These are phyloP conservation scores for Coendou prehensilis DNA, from an alignment of 2,797 vertebrate genomes.

Conservation along the genomic window DNA sequence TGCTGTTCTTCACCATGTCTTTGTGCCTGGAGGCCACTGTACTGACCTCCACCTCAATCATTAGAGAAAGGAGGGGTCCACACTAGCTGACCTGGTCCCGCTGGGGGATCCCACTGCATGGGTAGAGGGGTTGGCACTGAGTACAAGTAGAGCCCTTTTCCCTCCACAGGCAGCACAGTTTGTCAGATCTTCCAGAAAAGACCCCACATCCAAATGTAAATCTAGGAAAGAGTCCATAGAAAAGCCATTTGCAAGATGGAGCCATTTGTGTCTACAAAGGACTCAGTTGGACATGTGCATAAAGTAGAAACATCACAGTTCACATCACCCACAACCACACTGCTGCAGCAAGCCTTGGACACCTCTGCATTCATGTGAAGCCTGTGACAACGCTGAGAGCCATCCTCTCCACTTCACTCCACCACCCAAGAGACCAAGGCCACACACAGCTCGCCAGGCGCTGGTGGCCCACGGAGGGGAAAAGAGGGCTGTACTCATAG, in stretches of 20 bases:
- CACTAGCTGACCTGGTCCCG: not conserved
- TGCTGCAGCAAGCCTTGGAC: not conserved
- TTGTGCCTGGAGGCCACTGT: not conserved
- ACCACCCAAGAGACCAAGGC: not conserved
- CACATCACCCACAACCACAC: fast-evolving
- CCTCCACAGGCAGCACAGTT: not conserved
- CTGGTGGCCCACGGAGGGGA: not conserved
- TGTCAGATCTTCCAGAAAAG: not conserved
- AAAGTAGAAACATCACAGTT: not conserved
- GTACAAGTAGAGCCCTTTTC: too few relatives aligned
- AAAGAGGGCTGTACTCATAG: fast-evolving
- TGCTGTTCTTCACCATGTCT: not conserved
- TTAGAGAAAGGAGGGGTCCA: not conserved
- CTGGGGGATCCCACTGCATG: not conserved
- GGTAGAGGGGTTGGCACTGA: not conserved
- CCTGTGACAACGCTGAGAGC: not conserved
- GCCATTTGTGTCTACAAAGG: not conserved
- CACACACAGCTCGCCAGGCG: not conserved
- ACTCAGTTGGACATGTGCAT: not conserved
- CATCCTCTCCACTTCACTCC: too few relatives aligned
- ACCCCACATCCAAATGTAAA: not conserved
- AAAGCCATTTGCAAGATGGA: not conserved
- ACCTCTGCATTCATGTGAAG: too few relatives aligned
- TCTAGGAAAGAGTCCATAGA: not conserved
- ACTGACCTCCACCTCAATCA: not conserved